Evolutionary conservation across 2,888 invertebrate genomes (phyloP), one percentile per base, ranked within the genome.

Genomic region (Periphyllus acericola): DNA sequence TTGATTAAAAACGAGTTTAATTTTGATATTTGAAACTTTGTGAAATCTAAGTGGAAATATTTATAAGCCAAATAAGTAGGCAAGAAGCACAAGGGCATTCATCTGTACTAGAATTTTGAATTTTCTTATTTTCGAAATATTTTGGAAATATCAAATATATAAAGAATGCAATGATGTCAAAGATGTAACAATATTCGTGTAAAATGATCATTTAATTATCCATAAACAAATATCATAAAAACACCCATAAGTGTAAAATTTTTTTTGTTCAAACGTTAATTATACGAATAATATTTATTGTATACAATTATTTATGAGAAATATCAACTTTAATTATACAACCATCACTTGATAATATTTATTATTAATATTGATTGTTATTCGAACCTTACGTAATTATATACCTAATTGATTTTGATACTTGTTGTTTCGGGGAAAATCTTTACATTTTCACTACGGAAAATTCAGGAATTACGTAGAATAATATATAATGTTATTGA

Each of bases 1-100:
- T 9, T 25, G 60, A 76, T 84, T 84, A 76, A 76, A 60, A 84
- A 76, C 83, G 32, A 66, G 75, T 84, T 83, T 84, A 32, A 32
- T 25, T 76, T 75, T 66, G 66, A 40, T 25, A 40, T 40, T 40
- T 40, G 11, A 66, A 66, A 66, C 29, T 74, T 52, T 60, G 21
- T 46, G 8, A 46, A 71, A 81, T 11, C 32, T 25, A 46, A 55
- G 74, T 34, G 36, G 11, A 29, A 83, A 52, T 82, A 82, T 46
- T 52, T 25, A 71, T 71, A 71, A 52, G n/a, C 19, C 32, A 9
- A 72, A 21, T 34, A 34, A 72, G 34, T 52, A 52, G 34, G 66
- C 29, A 80, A 74, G 21, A 25, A 25, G 6, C 25, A 9, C 36
- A 74, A 74, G 11, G 17, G 8, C 9, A 71, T 71, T 60, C 60